Percentiles rank a stretch among this genome's conserved stretches.
phyloP scores from a whole-genome alignment of 2,113 vertebrate genomes.

The Leptosomus discolor region DNA sequence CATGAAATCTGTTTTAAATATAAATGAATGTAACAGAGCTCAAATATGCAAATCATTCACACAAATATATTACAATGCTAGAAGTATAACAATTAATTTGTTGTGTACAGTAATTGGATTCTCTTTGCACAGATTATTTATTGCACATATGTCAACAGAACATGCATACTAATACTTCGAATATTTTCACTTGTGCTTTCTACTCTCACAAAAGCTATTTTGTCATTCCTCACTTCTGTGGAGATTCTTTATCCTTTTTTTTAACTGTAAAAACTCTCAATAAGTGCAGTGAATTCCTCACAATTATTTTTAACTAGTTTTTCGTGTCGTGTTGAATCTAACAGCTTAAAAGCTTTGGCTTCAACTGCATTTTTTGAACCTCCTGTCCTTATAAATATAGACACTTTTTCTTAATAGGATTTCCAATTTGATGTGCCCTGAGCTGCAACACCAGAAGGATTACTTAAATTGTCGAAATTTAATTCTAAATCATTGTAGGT shows the following conservation, averaged over 20 bases:
- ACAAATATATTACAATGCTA: neutral
- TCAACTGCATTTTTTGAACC: neutral
- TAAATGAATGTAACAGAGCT: neutral
- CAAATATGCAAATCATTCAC: neutral
- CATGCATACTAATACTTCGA: neutral
- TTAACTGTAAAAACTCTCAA: neutral
- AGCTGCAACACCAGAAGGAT: neutral
- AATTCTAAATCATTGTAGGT: constrained; percentile 2
- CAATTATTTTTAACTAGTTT: neutral
- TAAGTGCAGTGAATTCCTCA: neutral
- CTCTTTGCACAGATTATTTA: neutral
- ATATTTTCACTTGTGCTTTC: neutral
- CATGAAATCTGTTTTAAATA: neutral
- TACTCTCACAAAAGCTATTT: neutral
- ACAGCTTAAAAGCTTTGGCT: constrained; percentile 6
- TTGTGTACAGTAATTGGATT: constrained; percentile 1
- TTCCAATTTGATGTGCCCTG: neutral
- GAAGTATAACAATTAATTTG: neutral
- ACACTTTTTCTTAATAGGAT: neutral
- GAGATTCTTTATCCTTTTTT: neutral
- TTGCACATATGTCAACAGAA: neutral
- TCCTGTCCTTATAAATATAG: neutral
- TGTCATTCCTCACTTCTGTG: neutral
- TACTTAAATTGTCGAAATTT: constrained; percentile 19
- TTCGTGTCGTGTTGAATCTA: neutral